Conservation (phyloP, 2,113 vertebrate species). For the Boulengeromyrus knoepffleri region DNA sequence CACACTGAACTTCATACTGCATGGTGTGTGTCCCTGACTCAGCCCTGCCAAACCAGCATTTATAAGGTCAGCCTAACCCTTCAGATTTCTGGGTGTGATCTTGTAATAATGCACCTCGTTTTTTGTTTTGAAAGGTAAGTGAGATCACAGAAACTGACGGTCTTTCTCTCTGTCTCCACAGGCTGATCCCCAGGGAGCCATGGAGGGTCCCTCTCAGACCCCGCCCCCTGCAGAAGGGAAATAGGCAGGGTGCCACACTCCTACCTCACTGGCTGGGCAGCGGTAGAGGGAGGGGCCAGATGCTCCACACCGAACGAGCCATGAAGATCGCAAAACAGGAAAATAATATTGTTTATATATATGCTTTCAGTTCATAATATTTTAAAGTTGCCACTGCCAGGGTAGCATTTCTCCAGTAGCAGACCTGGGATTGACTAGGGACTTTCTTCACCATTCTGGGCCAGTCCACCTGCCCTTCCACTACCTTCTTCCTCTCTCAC, state of each 20-base stretch:
- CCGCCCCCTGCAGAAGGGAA: conserved; percentile 11
- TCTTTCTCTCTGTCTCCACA: background rate
- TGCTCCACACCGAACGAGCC: conserved; percentile 17
- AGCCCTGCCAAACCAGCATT: background rate
- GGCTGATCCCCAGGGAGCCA: conserved; percentile 12
- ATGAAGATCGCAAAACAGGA: conserved; percentile 22
- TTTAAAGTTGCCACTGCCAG: conserved; percentile 13
- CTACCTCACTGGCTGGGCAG: conserved; percentile 27
- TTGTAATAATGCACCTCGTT: background rate
- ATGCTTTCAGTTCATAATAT: background rate
- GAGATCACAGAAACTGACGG: background rate
- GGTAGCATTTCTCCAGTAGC: background rate
- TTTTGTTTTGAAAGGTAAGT: background rate
- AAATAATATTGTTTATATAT: conserved; percentile 16
- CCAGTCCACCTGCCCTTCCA: conserved; percentile 2
- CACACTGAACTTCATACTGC: background rate
- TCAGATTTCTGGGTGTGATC: background rate
- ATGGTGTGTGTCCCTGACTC: background rate
- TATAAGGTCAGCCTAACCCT: background rate
- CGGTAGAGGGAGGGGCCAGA: background rate
- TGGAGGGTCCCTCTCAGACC: conserved; percentile 19
- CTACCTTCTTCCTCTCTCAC: background rate
- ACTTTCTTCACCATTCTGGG: conserved; percentile 6
- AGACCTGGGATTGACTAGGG: background rate
- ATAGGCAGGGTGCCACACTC: conserved; percentile 12